Base-by-base conservation (phyloP, 2,113 vertebrate genomes). In the Hydrolagus affinis region DNA sequence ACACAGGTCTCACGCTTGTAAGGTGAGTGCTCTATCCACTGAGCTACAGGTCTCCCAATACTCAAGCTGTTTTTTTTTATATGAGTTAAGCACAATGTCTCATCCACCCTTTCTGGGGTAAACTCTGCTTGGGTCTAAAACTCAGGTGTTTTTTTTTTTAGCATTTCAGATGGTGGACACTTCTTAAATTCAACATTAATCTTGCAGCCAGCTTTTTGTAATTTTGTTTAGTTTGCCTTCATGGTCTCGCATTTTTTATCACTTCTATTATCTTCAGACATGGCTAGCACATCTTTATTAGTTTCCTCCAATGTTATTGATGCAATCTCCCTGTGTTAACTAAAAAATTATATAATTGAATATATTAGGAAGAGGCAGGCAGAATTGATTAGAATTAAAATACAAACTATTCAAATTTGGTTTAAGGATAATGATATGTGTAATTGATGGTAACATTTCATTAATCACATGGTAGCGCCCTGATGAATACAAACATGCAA, bases 401-500 rank as follows among this genome's bases (percentile, higher is more conserved):
- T 64, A 62, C 32, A 66, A 60, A 66, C 32, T 83, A 62, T 66
- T 83, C 78, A 28, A 83, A 83, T 83, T 83, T 28, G 60, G 62
- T 44, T 44, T 44, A 44, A 44, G 44, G 44, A 44, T 44, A 44
- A 44, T 44, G 44, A 44, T 44, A 44, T 83, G 60, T 83, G 78
- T 83, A 83, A 83, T 83, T 64, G 78, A 83, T 83, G 78, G 28
- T 83, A 83, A 83, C 66, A 62, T 83, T 30, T 83, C 60, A 83
- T 83, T 83, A 83, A 83, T 83, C 78, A 83, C 62, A 66, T 83
- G 60, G 66, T 30, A 83, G 60, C 30, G 78, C 66, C 78, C 19
- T 66, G 62, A 66, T 83, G 78, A 83, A 66, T 25, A 66, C 78
- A 83, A 66, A 62, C 19, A 83, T 83, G 64, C 59, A 83, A 66